These are phyloP conservation scores for Exocentrus adspersus DNA, from an alignment of 2,888 invertebrate genomes.

Conservation along the genomic window DNA sequence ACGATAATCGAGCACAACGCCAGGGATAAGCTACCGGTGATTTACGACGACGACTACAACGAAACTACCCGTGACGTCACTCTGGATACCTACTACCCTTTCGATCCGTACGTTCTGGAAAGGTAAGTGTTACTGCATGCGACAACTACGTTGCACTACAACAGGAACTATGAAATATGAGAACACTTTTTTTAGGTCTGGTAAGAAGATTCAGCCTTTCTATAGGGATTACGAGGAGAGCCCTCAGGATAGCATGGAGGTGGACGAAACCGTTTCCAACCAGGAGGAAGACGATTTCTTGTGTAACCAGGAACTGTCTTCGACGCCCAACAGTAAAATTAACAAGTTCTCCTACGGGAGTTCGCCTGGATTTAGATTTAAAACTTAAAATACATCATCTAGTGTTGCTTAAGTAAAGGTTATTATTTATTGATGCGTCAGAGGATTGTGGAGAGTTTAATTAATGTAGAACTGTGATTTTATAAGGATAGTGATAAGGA, in stretches of 20 bases:
- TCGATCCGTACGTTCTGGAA: constrained; percentile 85
- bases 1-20: constrained; percentile 87
- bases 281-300: constrained; percentile 55
- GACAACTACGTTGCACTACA: not conserved
- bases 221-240: constrained; percentile 67
- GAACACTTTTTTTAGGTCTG: constrained; percentile 45
- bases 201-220: constrained; percentile 60
- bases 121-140: constrained; percentile 61
- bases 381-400: constrained; percentile 32
- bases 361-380: constrained; percentile 64
- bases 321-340: constrained; percentile 37
- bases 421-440: too few species aligned
- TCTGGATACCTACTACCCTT: constrained; percentile 82
- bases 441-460: too few species aligned
- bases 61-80: constrained; percentile 60
- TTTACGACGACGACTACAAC: constrained; percentile 66
- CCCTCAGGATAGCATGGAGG: constrained; percentile 49
- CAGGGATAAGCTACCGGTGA: constrained; percentile 69
- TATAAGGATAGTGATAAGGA: too few species aligned
- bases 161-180: not conserved
- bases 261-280: constrained; percentile 46
- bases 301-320: constrained; percentile 46
- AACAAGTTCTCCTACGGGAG: constrained; percentile 62
- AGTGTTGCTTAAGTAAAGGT: too few species aligned
- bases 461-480: too few species aligned